A percentile compares a stretch with the other conserved stretches of the same genome.
Conservation (phyloP, 2,888 invertebrate species). For the Patella ulyssiponensis region DNA sequence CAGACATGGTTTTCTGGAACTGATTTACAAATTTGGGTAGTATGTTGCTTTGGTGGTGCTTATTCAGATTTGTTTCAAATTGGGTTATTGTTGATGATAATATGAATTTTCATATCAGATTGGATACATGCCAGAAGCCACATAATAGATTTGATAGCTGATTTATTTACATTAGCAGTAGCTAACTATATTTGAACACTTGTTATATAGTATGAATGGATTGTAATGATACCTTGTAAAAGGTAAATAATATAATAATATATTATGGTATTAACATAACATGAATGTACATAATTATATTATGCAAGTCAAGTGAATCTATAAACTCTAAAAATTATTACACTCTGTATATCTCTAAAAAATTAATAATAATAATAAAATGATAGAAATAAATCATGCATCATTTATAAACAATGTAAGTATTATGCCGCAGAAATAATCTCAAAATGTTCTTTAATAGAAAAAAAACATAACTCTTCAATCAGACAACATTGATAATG, state of each 20-base stretch:
- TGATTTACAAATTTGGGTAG: no score
- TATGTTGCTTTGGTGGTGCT: no score
- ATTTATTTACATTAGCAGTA: conserved; percentile 11
- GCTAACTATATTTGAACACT: not conserved
- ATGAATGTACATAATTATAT: conserved; percentile 11
- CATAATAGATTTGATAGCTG: not conserved
- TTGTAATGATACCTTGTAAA: no score
- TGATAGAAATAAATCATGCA: not conserved
- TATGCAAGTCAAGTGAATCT: not conserved
- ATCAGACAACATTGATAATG: no score
- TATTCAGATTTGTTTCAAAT: no score
- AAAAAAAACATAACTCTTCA: no score
- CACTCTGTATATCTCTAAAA: not conserved
- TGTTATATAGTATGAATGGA: no score
- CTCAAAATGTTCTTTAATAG: no score
- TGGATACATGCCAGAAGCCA: no score
- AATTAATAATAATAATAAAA: not conserved
- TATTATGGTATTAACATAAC: not conserved
- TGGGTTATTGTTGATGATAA: no score
- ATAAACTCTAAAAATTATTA: conserved; percentile 3
- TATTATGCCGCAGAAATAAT: not conserved
- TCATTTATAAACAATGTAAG: not conserved
- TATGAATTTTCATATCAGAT: no score
- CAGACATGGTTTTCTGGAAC: no score
- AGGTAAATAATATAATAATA: not conserved